Base-by-base conservation (phyloP, 2,888 invertebrate genomes). In the Hartigia nigra region DNA sequence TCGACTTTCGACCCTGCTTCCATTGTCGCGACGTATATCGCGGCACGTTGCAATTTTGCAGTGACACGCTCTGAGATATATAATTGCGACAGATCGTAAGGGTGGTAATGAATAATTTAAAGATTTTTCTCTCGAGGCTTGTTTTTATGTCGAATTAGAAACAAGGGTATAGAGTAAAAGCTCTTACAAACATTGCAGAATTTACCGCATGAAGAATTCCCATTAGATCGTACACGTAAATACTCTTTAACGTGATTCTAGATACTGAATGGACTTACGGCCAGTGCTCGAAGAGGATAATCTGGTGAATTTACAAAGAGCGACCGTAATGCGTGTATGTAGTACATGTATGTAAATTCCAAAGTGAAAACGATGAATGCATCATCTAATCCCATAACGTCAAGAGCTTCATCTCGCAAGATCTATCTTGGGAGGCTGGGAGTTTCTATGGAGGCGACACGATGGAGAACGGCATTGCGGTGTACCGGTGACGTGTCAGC, bases 1-100 rank as follows among this genome's bases (percentile, higher is more conserved):
- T 87, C 86, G 85, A 85, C 87, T 88, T 86, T 87, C 86, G 85
- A 84, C 83, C 81, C 79, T 82, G 80, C 83, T 84, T 83, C 84
- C 86, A 82, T 80, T 32, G 72, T 32, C 72, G 72, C 9, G 4
- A 14, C 14, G n/a, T 14, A n/a, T 23, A 69, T 23, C n/a, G 69
- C 3, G n/a, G 31, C 72, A 72, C 11, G 72, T 31, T 32, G 31
- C 31, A 31, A 31, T 14, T 72, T 31, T 72, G 31, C 72, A 31
- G 31, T 31, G 9, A 23, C 39, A 23, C 39, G 14, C 39, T 55
- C 39, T 55, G 39, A 5, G 34, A 34, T 34, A 34, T 34, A 34
- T 39, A 39, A 14, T 14, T 23, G 39, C 14, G 4, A 14, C 39
- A 39, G 39, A 55, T 55, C 39, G 2, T 23, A 23, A 55, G 4